Percentiles rank a stretch among this genome's conserved stretches.
Conservation (phyloP, 2,888 invertebrate species). For the Cepaea hortensis region DNA sequence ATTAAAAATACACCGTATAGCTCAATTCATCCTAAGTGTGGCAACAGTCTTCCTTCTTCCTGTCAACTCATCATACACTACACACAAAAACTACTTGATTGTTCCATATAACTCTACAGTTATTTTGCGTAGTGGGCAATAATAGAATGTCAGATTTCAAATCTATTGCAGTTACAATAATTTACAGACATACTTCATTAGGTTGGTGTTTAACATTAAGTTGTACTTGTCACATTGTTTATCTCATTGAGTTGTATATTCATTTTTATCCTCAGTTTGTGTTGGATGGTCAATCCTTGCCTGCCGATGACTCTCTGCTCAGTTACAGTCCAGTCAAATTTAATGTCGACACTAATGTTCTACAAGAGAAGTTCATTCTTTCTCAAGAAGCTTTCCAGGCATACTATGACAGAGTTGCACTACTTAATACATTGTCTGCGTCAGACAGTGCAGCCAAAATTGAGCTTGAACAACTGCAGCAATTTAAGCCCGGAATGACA, state of each 20-base stretch:
- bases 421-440: constrained; percentile 10
- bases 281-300: constrained; percentile 45
- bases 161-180: no score
- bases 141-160: no score
- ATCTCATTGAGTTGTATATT: background rate
- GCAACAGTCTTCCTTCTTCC: no score
- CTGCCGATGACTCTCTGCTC: constrained; percentile 27
- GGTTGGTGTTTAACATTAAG: no score
- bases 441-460: constrained; percentile 4
- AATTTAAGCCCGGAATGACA: constrained; percentile 42
- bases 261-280: constrained; percentile 23
- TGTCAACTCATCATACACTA: no score
- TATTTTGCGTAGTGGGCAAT: no score
- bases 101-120: no score
- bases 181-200: no score
- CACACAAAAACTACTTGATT: no score
- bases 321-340: constrained; percentile 24
- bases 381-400: background rate
- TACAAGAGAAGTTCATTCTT: constrained; percentile 29
- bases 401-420: constrained; percentile 8
- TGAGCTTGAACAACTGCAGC: constrained; percentile 26
- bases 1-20: no score
- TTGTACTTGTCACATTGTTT: no score
- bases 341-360: constrained; percentile 21
- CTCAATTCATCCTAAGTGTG: no score